Base-by-base conservation (phyloP, 2,113 vertebrate genomes). In the Bostrychus sinensis region DNA sequence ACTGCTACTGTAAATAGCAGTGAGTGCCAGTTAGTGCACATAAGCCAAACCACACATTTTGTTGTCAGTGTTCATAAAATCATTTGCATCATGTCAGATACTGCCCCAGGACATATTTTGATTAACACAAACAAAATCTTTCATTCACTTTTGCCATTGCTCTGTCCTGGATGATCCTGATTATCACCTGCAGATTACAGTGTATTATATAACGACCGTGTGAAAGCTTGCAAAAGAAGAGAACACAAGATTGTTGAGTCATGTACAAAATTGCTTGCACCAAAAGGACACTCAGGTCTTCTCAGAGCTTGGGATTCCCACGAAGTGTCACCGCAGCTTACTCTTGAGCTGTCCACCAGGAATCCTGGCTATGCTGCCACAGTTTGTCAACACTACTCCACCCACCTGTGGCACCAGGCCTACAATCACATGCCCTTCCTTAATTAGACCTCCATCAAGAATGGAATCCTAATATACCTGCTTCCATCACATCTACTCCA, bases 381-480 rank as follows among this genome's bases (percentile, higher is more conserved):
- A 63, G 73, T 81, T 73, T 83, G 82, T 85, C 41, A 57, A 46
- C 36, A 28, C 77, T 69, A 41, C 74, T 75, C 78, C 81, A 86
- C 85, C 86, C 84, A 85, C 78, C 71, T 83, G 87, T 90, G 62
- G 77, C 68, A 76, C 61, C 58, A 48, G 28, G 56, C 63, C 53
- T 70, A 43, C 41, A 41, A 45, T 39, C 2, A n/a, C 8, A 26
- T 75, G 71, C 73, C 88, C 87, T 75, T 46, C 72, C 81, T 87
- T 77, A 87, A 67, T 91, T 75, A 87, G 83, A 69, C 84, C 76
- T 86, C 87, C 84, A 72, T 85, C 79, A 86, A 79, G 78, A 74
- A 32, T 83, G 78, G 81, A 84, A 89, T 91, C 75, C 85, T 84
- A 87, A 85, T 88, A 65, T 84, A 90, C 87, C 85, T 86, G 78